These are phyloP conservation scores for Notamacropus eugenii DNA, from an alignment of 2,797 vertebrate genomes.

Conservation along the genomic window DNA sequence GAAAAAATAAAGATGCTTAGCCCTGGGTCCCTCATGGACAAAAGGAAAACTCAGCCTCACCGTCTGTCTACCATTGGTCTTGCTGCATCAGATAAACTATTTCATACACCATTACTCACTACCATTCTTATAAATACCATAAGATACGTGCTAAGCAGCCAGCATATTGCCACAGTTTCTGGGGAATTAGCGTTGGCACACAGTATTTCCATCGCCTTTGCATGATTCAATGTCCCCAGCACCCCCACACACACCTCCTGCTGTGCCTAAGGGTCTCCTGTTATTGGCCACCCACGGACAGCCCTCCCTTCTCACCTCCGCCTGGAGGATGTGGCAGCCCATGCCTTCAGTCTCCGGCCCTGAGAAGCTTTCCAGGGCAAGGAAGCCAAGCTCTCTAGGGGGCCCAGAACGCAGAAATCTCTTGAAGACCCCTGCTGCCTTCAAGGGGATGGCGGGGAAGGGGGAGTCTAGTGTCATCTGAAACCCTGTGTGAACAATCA, in stretches of 20 bases:
- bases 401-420: not conserved
- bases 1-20: conserved; percentile 35
- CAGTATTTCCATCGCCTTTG: conserved; percentile 29
- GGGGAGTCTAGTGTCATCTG: not conserved
- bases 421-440: not conserved
- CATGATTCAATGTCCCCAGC: conserved; percentile 28
- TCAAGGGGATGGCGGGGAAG: not conserved
- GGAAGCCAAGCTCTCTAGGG: conserved; percentile 21
- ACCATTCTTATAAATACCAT: conserved; percentile 41
- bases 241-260: not conserved
- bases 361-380: not conserved
- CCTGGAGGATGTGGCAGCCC: not conserved
- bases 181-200: conserved; percentile 41
- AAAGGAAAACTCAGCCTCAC: conserved; percentile 29
- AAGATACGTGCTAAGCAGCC: not conserved
- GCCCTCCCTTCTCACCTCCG: not conserved
- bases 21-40: conserved; percentile 16
- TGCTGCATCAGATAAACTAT: conserved; percentile 24
- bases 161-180: conserved; percentile 28
- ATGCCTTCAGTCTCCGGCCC: conserved; percentile 1
- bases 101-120: conserved; percentile 41
- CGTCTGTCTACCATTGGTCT: conserved; percentile 20
- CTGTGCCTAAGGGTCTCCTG: not conserved
- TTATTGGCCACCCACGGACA: conserved; percentile 22
- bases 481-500: not conserved